Conservation (phyloP, 2,113 vertebrate species). For the Channa argus region DNA sequence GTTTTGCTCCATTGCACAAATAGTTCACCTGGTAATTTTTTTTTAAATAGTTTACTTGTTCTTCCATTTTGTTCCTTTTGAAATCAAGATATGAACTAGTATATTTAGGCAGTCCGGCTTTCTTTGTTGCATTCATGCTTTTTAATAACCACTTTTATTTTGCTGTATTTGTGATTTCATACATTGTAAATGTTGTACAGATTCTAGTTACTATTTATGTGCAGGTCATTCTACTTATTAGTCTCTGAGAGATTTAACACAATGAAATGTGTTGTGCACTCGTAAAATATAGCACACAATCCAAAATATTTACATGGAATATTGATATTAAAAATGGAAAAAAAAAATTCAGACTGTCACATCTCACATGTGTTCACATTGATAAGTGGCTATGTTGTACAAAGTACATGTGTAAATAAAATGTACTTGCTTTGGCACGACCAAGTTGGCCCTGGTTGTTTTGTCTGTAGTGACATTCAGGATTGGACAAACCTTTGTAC, state of each 20-base stretch:
- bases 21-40: slow-evolving; percentile 29
- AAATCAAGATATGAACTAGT: slow-evolving; percentile 11
- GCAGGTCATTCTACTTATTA: slow-evolving; percentile 57
- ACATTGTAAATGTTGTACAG: slow-evolving; percentile 86
- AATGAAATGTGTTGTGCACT: slow-evolving; percentile 52
- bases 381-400: slow-evolving; percentile 15
- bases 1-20: slow-evolving; percentile 84
- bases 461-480: not conserved
- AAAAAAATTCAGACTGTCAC: slow-evolving; percentile 20
- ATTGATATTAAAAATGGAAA: slow-evolving; percentile 14
- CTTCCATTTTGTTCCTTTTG: slow-evolving; percentile 83
- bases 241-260: slow-evolving; percentile 63
- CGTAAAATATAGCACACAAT: slow-evolving; percentile 51
- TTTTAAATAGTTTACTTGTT: slow-evolving; percentile 45
- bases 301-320: slow-evolving; percentile 46
- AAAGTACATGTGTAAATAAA: slow-evolving; percentile 76
- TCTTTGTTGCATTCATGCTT: slow-evolving; percentile 10
- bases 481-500: too few relatives aligned
- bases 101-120: slow-evolving; percentile 10
- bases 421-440: slow-evolving; percentile 65
- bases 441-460: not conserved
- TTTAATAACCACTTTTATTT: slow-evolving; percentile 43
- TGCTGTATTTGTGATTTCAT: slow-evolving; percentile 71
- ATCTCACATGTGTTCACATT: slow-evolving; percentile 19
- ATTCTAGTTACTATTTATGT: slow-evolving; percentile 75